Percentiles rank a stretch among this genome's conserved stretches.
These are phyloP conservation scores for Ancistrus triradiatus DNA, from an alignment of 2,113 vertebrate species.

Conservation along the genomic window DNA sequence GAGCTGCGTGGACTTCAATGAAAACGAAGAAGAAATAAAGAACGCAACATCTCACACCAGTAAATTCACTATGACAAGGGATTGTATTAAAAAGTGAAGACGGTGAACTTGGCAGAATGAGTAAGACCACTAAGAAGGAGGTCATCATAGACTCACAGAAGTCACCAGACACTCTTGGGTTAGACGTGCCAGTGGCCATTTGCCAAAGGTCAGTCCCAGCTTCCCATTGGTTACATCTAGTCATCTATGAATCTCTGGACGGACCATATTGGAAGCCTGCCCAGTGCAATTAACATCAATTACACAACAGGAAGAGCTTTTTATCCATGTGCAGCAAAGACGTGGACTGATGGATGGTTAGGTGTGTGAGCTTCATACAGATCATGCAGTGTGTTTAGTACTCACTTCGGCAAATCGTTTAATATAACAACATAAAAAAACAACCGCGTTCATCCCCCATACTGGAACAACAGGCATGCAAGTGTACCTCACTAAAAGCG, in stretches of 20 bases:
- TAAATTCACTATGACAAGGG: too few relatives aligned
- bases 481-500: too few relatives aligned
- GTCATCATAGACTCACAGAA: slow-evolving; percentile 19
- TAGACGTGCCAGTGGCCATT: slow-evolving; percentile 24
- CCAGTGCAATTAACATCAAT: slow-evolving; percentile 38
- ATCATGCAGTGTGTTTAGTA: too few relatives aligned
- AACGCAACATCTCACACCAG: too few relatives aligned
- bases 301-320: slow-evolving; percentile 18
- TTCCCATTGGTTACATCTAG: slow-evolving; percentile 28
- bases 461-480: too few relatives aligned
- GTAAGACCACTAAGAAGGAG: not conserved
- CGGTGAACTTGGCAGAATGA: not conserved
- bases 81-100: not conserved
- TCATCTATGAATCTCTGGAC: slow-evolving; percentile 19
- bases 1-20: too few relatives aligned
- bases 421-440: too few relatives aligned
- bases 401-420: too few relatives aligned
- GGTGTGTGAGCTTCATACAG: too few relatives aligned
- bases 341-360: too few relatives aligned
- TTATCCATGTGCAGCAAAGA: not conserved
- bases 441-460: too few relatives aligned
- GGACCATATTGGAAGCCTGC: slow-evolving; percentile 8
- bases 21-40: too few relatives aligned
- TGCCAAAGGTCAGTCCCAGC: slow-evolving; percentile 24
- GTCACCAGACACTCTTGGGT: slow-evolving; percentile 1